Base-by-base conservation (phyloP, 2,888 invertebrate species). In the Tipula lateralis region DNA sequence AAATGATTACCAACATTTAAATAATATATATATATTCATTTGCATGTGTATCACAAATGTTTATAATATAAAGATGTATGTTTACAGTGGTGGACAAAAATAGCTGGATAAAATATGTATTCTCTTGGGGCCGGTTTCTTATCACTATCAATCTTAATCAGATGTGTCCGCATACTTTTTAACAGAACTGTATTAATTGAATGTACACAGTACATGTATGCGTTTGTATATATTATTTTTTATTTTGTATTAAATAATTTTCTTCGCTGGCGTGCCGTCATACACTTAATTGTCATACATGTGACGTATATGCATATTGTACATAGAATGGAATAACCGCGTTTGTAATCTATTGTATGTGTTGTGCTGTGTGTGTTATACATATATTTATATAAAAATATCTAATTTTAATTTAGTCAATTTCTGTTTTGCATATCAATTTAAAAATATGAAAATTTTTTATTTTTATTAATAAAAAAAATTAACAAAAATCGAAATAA, bases 211-310 rank as follows among this genome's bases (percentile, higher is more conserved):
- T 66, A 66, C 24, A 24, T 24, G 24, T 24, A 24, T 19, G 24
- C 9, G 12, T 3, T 24, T 24, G 24, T 24, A 24, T 19, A 9
- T 19, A 24, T 3, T 24, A 24, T 66, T 24, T 7, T 66, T 66
- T 66, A 66, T 66, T 66, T 66, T 66, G 66, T 66, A 66, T 66
- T 66, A 66, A 66, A 24, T 66, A 66, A 66, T 66, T 66, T 66
- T 66, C 66, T 66, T 24, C 9, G 66, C 7, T 66, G 66, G 66
- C 24, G 9, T 12, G 9, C 66, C 66, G 66, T 66, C 66, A 66
- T n/a, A 66, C 66, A 66, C 24, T 66, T 66, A 66, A 66, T 66
- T 66, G 66, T 66, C 66, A 66, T 66, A 66, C 66, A 66, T n/a
- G 66, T 66, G 66, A 66, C 66, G 66, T 66, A 66, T 66, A 66